Evolutionary conservation across 1,140 invertebrate genomes (phyloP).

Genomic region (Neodiprion lecontei): DNA sequence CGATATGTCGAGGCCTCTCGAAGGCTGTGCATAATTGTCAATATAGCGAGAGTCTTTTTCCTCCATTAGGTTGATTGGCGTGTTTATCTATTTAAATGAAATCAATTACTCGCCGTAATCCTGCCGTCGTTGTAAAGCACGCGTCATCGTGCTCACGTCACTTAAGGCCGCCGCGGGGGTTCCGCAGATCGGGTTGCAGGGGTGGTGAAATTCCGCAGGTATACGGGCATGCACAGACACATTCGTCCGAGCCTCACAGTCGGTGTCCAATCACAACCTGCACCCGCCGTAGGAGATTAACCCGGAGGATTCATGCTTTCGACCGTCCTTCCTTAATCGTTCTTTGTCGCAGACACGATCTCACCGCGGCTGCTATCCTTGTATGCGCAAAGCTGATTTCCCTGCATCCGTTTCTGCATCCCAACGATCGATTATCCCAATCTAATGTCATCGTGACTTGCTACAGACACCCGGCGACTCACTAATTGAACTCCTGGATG

Average conservation of each 20-base stretch:
- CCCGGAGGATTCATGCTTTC: background rate
- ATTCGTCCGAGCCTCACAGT: slow-evolving; percentile 31
- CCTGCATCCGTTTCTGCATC: background rate
- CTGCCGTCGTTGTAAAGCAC: slow-evolving; percentile 1
- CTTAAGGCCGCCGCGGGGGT: slow-evolving; percentile 33
- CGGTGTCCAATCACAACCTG: slow-evolving; percentile 45
- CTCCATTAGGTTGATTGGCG: slow-evolving; percentile 39
- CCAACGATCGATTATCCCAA: background rate
- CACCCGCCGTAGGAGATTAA: background rate
- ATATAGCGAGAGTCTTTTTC: background rate
- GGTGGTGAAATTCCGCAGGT: slow-evolving; percentile 35
- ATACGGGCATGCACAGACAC: background rate
- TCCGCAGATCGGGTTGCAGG: slow-evolving; percentile 37
- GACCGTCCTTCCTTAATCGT: background rate
- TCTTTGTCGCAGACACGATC: background rate
- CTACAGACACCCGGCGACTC: background rate
- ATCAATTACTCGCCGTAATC: slow-evolving; percentile 49
- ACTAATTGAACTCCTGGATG: too few relatives aligned
- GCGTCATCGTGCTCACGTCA: slow-evolving; percentile 37
- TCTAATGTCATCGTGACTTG: slow-evolving; percentile 1
- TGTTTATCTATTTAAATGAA: slow-evolving; percentile 42
- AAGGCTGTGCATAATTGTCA: background rate
- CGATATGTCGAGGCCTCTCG: too few relatives aligned
- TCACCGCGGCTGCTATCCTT: background rate
- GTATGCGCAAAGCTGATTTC: too few relatives aligned